Conservation (phyloP, 2,797 vertebrate species). For the Acanthornis magna region DNA sequence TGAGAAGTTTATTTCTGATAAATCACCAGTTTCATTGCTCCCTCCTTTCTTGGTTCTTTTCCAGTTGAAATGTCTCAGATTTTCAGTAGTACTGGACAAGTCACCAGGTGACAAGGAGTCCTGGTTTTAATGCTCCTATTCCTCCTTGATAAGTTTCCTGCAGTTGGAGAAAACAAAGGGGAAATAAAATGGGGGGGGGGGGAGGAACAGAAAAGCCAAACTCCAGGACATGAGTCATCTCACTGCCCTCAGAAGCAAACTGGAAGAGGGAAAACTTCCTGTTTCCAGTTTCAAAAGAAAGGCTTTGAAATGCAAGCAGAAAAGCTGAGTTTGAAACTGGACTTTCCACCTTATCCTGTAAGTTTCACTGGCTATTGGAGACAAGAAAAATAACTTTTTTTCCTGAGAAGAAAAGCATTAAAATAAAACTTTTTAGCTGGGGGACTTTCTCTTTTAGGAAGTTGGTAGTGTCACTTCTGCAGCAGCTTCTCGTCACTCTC, state of each 20-base stretch:
- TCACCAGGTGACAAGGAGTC: background rate
- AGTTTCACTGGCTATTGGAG: background rate
- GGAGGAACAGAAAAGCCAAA: background rate
- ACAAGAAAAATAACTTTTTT: background rate
- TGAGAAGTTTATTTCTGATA: background rate
- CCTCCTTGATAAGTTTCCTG: background rate
- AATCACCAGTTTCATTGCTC: background rate
- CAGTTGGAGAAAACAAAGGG: background rate
- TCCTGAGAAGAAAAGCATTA: background rate
- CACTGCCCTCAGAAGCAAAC: background rate
- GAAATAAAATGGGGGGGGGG: background rate
- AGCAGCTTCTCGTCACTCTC: background rate
- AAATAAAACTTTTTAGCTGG: background rate
- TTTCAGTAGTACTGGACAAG: background rate
- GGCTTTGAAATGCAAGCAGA: background rate
- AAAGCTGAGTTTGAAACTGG: background rate
- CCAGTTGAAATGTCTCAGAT: background rate
- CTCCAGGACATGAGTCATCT: background rate
- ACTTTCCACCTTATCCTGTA: background rate
- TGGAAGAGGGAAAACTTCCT: background rate
- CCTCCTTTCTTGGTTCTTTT: background rate
- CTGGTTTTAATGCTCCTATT: background rate
- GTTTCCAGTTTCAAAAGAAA: background rate
- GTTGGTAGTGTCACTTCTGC: background rate
- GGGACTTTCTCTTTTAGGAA: background rate